Conservation (phyloP, 1,140 invertebrate genomes). For the Nilaparvata lugens region DNA sequence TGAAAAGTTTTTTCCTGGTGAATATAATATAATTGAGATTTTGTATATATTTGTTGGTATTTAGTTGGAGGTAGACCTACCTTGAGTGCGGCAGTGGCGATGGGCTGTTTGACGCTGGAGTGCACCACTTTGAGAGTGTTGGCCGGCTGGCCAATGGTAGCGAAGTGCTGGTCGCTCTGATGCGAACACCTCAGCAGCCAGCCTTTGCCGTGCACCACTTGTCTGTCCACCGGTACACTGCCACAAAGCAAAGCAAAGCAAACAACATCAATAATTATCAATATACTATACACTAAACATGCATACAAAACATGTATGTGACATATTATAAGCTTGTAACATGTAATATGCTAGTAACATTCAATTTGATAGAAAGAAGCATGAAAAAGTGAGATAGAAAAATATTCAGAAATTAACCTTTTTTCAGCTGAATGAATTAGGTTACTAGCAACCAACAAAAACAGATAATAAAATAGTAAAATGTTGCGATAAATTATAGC, state of each 20-base stretch:
- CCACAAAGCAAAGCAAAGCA: slow-evolving; percentile 7
- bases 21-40: too few relatives aligned
- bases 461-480: too few relatives aligned
- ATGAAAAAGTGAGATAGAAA: too few relatives aligned
- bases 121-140: slow-evolving; percentile 48
- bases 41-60: neutral
- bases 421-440: too few relatives aligned
- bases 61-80: neutral
- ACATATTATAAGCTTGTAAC: too few relatives aligned
- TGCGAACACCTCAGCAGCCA: slow-evolving; percentile 43
- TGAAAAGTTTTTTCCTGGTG: too few relatives aligned
- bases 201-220: slow-evolving; percentile 47
- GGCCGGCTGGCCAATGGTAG: slow-evolving; percentile 48
- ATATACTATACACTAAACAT: neutral
- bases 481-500: too few relatives aligned
- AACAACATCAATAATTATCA: neutral
- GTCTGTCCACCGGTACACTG: slow-evolving; percentile 44
- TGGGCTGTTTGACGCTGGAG: slow-evolving; percentile 42
- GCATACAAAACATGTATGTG: neutral
- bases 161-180: slow-evolving; percentile 44
- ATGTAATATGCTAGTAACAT: too few relatives aligned
- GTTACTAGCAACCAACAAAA: too few relatives aligned
- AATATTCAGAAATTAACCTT: too few relatives aligned
- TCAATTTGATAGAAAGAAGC: too few relatives aligned
- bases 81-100: slow-evolving; percentile 41